These are phyloP conservation scores for Coenobita brevimanus DNA, from an alignment of 1,140 invertebrate species.

Conservation along the genomic window DNA sequence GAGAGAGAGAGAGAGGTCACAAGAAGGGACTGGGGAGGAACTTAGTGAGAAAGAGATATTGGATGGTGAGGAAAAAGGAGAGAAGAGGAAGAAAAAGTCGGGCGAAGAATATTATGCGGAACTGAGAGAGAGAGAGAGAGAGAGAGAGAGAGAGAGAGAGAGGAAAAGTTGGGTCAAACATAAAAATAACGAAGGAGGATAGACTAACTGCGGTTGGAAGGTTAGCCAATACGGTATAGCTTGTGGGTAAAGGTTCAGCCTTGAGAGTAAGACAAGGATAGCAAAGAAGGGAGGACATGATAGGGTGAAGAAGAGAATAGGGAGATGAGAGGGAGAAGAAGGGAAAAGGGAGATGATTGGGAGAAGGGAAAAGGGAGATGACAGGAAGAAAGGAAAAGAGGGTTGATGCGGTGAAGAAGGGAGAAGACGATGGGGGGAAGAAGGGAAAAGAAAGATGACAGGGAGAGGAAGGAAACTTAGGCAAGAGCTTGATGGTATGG, in stretches of 20 bases:
- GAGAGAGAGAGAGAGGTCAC: too few species aligned
- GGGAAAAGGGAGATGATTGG: background rate
- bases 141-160: too few species aligned
- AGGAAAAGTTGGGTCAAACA: background rate
- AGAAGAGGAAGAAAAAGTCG: background rate
- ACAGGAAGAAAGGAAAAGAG: background rate
- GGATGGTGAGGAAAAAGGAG: too few species aligned
- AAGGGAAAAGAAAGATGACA: background rate
- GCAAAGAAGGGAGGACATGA: background rate
- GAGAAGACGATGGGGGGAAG: background rate
- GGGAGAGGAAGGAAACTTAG: background rate
- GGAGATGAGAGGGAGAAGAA: background rate
- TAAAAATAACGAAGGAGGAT: too few species aligned
- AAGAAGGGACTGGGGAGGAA: too few species aligned
- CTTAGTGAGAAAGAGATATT: too few species aligned
- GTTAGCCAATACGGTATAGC: too few species aligned
- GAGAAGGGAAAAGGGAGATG: background rate
- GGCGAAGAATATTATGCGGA: background rate
- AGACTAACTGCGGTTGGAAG: too few species aligned
- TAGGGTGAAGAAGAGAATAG: background rate
- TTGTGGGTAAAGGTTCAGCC: too few species aligned
- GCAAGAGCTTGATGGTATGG: too few species aligned
- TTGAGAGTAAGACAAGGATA: background rate
- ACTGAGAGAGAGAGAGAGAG: background rate
- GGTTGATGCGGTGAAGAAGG: background rate